phyloP scores from a whole-genome alignment of 2,113 vertebrate genomes.

The Zapus hudsonius region DNA sequence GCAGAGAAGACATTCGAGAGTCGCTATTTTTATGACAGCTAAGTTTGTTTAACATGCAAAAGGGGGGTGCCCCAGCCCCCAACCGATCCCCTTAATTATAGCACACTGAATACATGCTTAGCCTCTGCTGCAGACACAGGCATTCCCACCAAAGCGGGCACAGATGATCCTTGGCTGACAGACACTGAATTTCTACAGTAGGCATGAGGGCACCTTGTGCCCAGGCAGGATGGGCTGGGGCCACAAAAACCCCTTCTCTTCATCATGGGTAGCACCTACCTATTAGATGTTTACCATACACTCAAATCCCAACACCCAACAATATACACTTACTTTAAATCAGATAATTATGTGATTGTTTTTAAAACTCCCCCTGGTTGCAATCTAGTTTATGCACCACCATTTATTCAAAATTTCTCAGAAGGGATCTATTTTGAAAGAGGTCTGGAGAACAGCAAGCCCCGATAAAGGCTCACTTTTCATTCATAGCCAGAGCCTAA shows the following conservation, averaged over 20 bases:
- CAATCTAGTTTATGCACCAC: constrained; percentile 44
- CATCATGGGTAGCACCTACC: constrained; percentile 56
- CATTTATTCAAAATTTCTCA: constrained; percentile 72
- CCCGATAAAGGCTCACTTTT: constrained; percentile 90
- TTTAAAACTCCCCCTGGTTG: constrained; percentile 50
- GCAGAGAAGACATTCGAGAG: constrained; percentile 76
- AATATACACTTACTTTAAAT: constrained; percentile 72
- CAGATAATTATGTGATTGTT: constrained; percentile 62
- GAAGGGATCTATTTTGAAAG: constrained; percentile 78
- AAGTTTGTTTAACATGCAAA: constrained; percentile 81
- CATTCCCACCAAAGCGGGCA: constrained; percentile 63
- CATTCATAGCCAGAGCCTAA: constrained; percentile 90
- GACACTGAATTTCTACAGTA: constrained; percentile 77
- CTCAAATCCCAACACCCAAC: constrained; percentile 38
- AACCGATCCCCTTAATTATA: constrained; percentile 66
- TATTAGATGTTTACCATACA: constrained; percentile 66
- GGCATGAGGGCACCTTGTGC: constrained; percentile 30
- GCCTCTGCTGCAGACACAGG: constrained; percentile 40
- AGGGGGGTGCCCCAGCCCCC: neutral
- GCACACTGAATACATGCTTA: neutral
- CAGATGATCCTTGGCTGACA: constrained; percentile 76
- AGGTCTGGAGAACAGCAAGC: constrained; percentile 78
- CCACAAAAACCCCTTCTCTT: constrained; percentile 47
- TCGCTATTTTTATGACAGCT: constrained; percentile 71
- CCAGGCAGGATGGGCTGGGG: constrained; percentile 25